phyloP scores from a whole-genome alignment of 2,113 vertebrate genomes.

The Clupea harengus region DNA sequence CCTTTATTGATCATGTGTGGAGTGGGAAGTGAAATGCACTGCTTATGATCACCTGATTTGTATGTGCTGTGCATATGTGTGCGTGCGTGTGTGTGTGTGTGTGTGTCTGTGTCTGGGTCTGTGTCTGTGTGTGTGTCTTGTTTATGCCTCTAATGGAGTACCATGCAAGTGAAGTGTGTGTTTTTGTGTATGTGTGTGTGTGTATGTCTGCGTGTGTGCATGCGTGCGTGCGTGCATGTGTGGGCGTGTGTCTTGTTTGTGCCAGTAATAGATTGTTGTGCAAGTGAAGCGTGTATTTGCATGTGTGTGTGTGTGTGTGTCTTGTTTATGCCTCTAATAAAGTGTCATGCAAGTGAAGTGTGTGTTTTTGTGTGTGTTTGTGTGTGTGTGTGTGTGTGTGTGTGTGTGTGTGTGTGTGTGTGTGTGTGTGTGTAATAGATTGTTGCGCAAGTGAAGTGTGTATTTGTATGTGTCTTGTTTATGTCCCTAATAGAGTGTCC shows the following conservation, averaged over 20 bases:
- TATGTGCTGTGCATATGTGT: not conserved
- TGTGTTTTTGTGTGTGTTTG: not conserved
- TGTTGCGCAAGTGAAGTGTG: not conserved
- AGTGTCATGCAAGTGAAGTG: not conserved
- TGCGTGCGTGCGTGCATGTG: not conserved
- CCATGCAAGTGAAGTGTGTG: too few species aligned
- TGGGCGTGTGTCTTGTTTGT: not conserved
- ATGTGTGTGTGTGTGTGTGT: not conserved
- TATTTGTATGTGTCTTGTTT: not conserved
- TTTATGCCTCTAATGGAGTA: not conserved
- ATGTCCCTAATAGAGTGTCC: not conserved
- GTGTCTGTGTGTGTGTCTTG: not conserved
- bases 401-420: not conserved
- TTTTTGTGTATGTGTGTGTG: not conserved
- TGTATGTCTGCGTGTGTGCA: not conserved
- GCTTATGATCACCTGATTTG: too few species aligned
- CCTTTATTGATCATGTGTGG: not conserved
- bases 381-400: not conserved
- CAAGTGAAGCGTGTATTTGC: not conserved
- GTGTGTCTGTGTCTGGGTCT: not conserved
- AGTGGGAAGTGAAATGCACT: too few species aligned
- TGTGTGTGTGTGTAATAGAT: not conserved
- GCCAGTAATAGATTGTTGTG: not conserved
- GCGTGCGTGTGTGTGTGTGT: not conserved
- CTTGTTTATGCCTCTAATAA: not conserved